Percentiles rank a stretch among this genome's conserved stretches.
phyloP scores from a whole-genome alignment of 2,797 vertebrate species.

The Xyrichtys novacula region DNA sequence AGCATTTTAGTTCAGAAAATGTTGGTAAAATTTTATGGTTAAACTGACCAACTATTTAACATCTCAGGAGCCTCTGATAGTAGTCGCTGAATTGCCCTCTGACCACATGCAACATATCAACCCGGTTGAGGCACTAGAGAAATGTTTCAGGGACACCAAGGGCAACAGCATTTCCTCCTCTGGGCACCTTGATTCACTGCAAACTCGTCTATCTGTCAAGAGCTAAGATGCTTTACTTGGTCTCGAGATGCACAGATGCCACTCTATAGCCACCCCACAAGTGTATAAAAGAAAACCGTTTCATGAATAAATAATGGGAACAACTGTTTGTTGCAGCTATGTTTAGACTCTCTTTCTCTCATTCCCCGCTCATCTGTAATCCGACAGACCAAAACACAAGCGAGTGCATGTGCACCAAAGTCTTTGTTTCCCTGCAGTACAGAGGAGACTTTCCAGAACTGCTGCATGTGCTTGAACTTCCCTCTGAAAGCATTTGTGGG shows the following conservation, averaged over 20 bases:
- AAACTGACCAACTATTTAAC: too few relatives aligned
- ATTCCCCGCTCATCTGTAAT: neutral
- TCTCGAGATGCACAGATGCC: neutral
- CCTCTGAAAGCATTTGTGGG: neutral
- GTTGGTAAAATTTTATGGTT: too few relatives aligned
- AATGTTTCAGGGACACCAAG: neutral
- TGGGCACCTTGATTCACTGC: neutral
- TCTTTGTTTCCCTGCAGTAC: neutral
- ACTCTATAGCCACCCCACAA: neutral
- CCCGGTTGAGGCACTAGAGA: neutral
- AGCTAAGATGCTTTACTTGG: neutral
- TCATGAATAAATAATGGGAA: neutral
- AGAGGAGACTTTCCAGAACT: conserved; percentile 4
- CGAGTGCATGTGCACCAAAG: neutral
- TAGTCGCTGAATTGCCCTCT: too few relatives aligned
- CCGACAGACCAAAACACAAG: conserved; percentile 2
- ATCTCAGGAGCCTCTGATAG: too few relatives aligned
- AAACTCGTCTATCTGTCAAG: neutral
- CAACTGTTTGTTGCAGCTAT: neutral
- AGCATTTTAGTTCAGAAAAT: too few relatives aligned
- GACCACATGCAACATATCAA: too few relatives aligned
- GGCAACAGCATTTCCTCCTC: neutral
- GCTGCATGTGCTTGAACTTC: conserved; percentile 9
- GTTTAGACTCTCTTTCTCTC: neutral
- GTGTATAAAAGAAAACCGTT: neutral